A percentile compares a stretch with the other conserved stretches of the same genome.
phyloP scores from a whole-genome alignment of 1,140 invertebrate genomes.

The Centruroides sculpturatus region DNA sequence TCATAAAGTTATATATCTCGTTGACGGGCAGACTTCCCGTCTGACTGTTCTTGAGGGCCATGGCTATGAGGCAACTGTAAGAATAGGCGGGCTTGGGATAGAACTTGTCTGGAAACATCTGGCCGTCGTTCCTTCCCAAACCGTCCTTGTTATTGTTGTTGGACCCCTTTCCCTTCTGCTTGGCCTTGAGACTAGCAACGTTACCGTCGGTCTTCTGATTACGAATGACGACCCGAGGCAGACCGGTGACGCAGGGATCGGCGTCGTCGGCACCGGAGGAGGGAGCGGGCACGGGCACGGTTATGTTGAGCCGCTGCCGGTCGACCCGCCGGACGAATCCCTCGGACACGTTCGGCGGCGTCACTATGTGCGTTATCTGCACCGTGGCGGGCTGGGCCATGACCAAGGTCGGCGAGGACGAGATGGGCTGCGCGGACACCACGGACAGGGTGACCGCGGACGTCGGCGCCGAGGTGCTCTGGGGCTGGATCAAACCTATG shows the following conservation, averaged over 20 bases:
- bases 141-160: constrained; percentile 11
- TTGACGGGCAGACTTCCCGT: constrained; percentile 89
- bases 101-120: constrained; percentile 41
- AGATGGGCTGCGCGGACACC: neutral
- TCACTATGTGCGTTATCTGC: constrained; percentile 8
- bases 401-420: constrained; percentile 4
- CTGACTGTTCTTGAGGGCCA: constrained; percentile 91
- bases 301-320: constrained; percentile 5
- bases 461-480: neutral
- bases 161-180: constrained; percentile 28
- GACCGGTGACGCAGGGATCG: constrained; percentile 14
- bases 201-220: constrained; percentile 18
- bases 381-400: constrained; percentile 3
- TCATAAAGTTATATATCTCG: constrained; percentile 98
- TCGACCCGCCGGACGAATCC: constrained; percentile 5
- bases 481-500: constrained; percentile 5
- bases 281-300: constrained; percentile 16
- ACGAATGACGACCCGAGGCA: constrained; percentile 1
- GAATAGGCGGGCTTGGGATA: constrained; percentile 95
- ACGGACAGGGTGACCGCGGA: neutral
- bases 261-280: constrained; percentile 18
- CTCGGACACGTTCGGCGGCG: neutral
- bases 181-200: constrained; percentile 32
- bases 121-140: constrained; percentile 20
- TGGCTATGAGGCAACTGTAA: constrained; percentile 91